Evolutionary conservation across 2,888 invertebrate genomes (phyloP).

Genomic region (Ischnura elegans): DNA sequence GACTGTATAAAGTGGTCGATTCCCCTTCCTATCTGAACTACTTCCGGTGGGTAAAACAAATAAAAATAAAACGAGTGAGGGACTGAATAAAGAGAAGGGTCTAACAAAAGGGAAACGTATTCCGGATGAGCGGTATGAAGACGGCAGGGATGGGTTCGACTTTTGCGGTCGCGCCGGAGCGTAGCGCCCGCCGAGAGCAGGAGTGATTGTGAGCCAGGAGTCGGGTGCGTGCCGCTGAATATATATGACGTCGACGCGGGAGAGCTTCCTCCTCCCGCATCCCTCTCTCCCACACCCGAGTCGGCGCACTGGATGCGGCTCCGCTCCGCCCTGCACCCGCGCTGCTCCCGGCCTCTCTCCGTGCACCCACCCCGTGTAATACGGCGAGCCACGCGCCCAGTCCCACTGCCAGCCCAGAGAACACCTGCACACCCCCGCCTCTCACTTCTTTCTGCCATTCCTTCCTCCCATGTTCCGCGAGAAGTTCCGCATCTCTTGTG

Average conservation of each 20-base stretch:
- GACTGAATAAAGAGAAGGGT: no score
- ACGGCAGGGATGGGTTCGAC: background rate
- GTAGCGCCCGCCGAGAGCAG: background rate
- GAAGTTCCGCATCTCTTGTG: no score
- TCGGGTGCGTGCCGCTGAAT: background rate
- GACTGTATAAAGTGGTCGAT: no score
- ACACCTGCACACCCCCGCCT: background rate
- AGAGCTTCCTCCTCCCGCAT: background rate
- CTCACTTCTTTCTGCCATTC: no score
- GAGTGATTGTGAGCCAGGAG: background rate
- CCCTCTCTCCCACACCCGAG: background rate
- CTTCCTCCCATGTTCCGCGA: no score
- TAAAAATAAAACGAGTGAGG: no score
- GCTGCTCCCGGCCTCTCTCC: background rate
- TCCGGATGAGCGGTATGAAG: background rate
- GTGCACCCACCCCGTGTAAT: background rate
- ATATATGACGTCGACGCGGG: background rate
- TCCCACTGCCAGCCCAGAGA: background rate
- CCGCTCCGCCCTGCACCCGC: background rate
- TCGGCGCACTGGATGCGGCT: background rate
- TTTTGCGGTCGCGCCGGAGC: background rate
- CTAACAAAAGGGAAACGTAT: no score
- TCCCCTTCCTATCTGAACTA: no score
- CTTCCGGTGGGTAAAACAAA: no score
- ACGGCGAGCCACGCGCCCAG: background rate